Percentiles rank a stretch among this genome's conserved stretches.
Conservation (phyloP, 2,113 vertebrate species). For the Kobus ellipsiprymnus region DNA sequence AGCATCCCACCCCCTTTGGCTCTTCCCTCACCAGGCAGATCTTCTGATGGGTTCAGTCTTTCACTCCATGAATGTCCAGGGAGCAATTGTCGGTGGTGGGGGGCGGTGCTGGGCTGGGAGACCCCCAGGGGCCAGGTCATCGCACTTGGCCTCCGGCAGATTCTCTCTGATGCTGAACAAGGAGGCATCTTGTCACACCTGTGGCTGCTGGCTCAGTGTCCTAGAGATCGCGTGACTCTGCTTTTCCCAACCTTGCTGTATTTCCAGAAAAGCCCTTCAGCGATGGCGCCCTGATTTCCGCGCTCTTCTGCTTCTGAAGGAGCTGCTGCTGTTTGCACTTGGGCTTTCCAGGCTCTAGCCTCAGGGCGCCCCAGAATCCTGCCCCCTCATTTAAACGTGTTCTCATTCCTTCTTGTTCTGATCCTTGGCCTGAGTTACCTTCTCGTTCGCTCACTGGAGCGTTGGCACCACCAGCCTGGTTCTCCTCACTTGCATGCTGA, state of each 20-base stretch:
- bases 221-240: background rate
- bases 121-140: background rate
- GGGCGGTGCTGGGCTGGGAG: background rate
- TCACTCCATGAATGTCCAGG: fast-evolving
- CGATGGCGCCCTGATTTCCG: fast-evolving
- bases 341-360: background rate
- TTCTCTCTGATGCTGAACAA: background rate
- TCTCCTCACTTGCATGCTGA: fast-evolving
- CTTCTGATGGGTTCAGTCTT: background rate
- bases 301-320: background rate
- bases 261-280: background rate
- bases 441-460: background rate
- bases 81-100: fast-evolving
- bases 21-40: no score
- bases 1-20: background rate
- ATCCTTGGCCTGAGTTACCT: fast-evolving
- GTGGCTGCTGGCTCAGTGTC: fast-evolving
- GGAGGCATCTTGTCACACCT: fast-evolving
- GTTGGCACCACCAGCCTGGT: fast-evolving
- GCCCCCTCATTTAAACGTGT: background rate
- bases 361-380: fast-evolving
- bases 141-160: fast-evolving
- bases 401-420: background rate
- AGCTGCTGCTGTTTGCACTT: fast-evolving
- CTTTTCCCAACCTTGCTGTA: background rate